Percentiles rank a stretch among this genome's conserved stretches.
phyloP scores from a whole-genome alignment of 2,888 invertebrate genomes.

The Cataglyphis albicans region DNA sequence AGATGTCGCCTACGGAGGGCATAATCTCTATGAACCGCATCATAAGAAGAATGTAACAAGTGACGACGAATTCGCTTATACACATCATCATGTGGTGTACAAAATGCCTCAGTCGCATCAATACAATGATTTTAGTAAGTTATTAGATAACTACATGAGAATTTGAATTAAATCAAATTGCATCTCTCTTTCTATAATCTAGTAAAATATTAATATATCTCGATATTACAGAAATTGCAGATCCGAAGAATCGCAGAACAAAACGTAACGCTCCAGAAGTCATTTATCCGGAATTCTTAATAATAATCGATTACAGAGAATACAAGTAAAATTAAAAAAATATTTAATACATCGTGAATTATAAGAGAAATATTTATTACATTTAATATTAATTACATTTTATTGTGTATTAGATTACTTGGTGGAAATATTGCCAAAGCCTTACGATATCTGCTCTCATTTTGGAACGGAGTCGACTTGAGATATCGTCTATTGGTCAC shows the following conservation, averaged over 20 bases:
- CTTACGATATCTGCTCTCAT: conserved; percentile 77
- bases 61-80: conserved; percentile 54
- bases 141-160: not conserved
- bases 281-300: conserved; percentile 79
- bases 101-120: conserved; percentile 46
- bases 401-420: conserved; percentile 65
- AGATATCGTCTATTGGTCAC: conserved; percentile 77
- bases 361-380: not conserved
- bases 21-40: conserved; percentile 43
- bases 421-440: conserved; percentile 69
- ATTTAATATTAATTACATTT: not conserved
- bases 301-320: conserved; percentile 77
- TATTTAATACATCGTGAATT: not conserved
- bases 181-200: not conserved
- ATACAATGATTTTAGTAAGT: conserved; percentile 58
- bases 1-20: conserved; percentile 46
- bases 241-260: conserved; percentile 39
- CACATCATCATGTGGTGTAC: conserved; percentile 77
- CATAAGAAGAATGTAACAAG: conserved; percentile 20
- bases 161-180: not conserved
- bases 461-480: conserved; percentile 82
- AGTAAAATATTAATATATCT: not conserved
- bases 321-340: conserved; percentile 64
- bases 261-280: conserved; percentile 67
- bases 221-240: conserved; percentile 56